These are phyloP conservation scores for Enoplosus armatus DNA, from an alignment of 2,797 vertebrate species.

Conservation along the genomic window DNA sequence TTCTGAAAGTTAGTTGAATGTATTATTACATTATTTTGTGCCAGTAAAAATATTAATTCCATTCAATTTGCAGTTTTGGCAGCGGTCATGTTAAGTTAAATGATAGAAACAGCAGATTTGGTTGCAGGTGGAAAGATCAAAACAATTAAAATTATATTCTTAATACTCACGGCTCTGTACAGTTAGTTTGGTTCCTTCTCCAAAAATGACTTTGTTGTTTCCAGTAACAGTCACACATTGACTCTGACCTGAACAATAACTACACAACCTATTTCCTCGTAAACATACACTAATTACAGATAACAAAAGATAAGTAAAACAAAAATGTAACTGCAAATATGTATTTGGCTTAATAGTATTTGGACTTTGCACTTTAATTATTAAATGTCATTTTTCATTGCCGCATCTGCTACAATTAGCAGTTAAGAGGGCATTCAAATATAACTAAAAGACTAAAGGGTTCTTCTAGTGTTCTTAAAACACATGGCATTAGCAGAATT, in stretches of 20 bases:
- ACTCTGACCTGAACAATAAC: not conserved
- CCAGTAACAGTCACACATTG: constrained; percentile 28
- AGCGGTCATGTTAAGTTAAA: not conserved
- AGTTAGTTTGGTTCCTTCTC: constrained; percentile 9
- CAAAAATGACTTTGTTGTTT: constrained; percentile 34
- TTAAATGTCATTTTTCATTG: not conserved
- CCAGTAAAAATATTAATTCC: no score
- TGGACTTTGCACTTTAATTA: not conserved
- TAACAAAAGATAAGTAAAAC: no score
- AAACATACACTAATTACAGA: not conserved
- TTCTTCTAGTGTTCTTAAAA: no score
- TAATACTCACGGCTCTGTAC: constrained; percentile 54
- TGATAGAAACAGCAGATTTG: no score
- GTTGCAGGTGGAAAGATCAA: not conserved
- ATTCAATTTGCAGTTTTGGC: no score
- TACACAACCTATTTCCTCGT: not conserved
- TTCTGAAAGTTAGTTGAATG: not conserved
- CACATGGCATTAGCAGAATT: no score
- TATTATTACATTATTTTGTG: no score
- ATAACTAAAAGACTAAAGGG: no score
- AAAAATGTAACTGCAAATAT: not conserved
- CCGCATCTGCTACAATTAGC: not conserved
- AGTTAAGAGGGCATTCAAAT: no score
- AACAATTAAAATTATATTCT: not conserved
- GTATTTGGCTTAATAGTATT: not conserved